These are phyloP conservation scores for Volucella inflata DNA, from an alignment of 2,888 invertebrate species.

Conservation along the genomic window DNA sequence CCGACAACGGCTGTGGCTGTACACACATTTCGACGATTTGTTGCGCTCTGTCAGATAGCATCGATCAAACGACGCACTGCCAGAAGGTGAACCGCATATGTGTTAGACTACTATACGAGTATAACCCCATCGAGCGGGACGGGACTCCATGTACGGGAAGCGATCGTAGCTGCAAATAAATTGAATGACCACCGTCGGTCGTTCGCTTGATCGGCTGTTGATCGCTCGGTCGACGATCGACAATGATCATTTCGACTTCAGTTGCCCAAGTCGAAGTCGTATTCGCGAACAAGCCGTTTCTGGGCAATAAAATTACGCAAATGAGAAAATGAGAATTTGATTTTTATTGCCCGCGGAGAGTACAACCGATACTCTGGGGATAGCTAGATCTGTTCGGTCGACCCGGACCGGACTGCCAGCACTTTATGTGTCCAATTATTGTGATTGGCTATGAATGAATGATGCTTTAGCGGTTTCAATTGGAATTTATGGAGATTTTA, in stretches of 20 bases:
- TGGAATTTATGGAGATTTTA: constrained; percentile 75
- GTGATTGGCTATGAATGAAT: constrained; percentile 75
- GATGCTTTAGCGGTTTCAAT: constrained; percentile 73
- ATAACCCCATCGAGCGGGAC: constrained; percentile 14
- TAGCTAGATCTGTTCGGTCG: constrained; percentile 10
- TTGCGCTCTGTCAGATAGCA: constrained; percentile 76
- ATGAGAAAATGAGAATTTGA: constrained; percentile 76
- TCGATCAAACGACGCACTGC: constrained; percentile 74
- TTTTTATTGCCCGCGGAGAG: constrained; percentile 73
- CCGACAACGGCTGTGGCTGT: constrained; percentile 30
- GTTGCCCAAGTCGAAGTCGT: constrained; percentile 12
- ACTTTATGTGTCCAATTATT: constrained; percentile 75
- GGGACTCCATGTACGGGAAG: constrained; percentile 65
- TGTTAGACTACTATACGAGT: constrained; percentile 30
- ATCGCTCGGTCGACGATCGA: background rate
- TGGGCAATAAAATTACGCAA: constrained; percentile 75
- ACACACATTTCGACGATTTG: constrained; percentile 74
- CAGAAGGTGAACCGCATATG: constrained; percentile 52
- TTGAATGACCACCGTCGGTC: constrained; percentile 63
- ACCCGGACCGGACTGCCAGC: constrained; percentile 31
- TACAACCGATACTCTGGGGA: constrained; percentile 60
- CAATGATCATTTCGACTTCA: background rate
- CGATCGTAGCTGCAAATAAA: constrained; percentile 68
- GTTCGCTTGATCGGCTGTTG: constrained; percentile 4
- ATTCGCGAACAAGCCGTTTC: constrained; percentile 60